These are phyloP conservation scores for Sebastes matsubarae DNA, from an alignment of 2,797 vertebrate species.

Conservation along the genomic window DNA sequence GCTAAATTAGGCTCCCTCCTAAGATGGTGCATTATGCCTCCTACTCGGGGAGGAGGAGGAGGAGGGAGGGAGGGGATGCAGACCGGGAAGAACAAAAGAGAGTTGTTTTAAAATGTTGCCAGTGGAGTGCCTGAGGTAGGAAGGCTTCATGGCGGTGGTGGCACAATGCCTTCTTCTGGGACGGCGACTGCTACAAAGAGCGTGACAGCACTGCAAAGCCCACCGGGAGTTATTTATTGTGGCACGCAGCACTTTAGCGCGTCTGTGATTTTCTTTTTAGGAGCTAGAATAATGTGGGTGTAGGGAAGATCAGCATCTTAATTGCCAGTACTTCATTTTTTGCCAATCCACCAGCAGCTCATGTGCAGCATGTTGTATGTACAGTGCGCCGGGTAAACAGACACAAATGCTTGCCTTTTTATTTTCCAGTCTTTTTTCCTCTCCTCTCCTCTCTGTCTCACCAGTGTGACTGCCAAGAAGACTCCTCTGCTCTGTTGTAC, in stretches of 20 bases:
- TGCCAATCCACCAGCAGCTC: constrained; percentile 58
- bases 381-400: constrained; percentile 53
- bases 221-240: constrained; percentile 57
- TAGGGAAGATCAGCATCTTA: constrained; percentile 61
- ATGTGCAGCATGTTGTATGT: constrained; percentile 58
- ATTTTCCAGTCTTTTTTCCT: constrained; percentile 30
- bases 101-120: constrained; percentile 67
- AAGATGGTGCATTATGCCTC: constrained; percentile 71
- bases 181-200: constrained; percentile 55
- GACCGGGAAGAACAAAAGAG: constrained; percentile 57
- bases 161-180: constrained; percentile 61
- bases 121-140: constrained; percentile 64
- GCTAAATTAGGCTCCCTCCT: constrained; percentile 64
- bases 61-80: constrained; percentile 37
- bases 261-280: constrained; percentile 45
- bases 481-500: constrained; percentile 76
- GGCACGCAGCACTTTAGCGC: constrained; percentile 43
- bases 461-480: constrained; percentile 73
- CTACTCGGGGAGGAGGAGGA: constrained; percentile 41
- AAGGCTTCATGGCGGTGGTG: constrained; percentile 58
- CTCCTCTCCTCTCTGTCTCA: constrained; percentile 45
- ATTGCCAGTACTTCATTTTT: constrained; percentile 64
- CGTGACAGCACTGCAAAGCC: constrained; percentile 59
- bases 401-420: constrained; percentile 52
- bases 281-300: constrained; percentile 31